Base-by-base conservation (phyloP, 2,888 invertebrate genomes). In the Amblyteles armatorius region DNA sequence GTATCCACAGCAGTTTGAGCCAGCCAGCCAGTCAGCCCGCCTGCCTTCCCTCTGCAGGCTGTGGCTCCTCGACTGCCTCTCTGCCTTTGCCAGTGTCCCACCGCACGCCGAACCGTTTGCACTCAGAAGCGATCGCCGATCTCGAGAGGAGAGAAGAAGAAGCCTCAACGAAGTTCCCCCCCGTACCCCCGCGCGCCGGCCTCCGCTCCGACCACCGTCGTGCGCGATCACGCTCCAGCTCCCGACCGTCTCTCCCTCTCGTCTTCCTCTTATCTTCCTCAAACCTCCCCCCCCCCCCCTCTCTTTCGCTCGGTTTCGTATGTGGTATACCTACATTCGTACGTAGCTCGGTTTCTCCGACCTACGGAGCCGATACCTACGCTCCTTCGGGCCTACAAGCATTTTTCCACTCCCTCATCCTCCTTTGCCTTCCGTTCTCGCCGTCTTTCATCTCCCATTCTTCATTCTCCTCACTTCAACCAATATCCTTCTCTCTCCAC, bases 101-200 rank as follows among this genome's bases (percentile, higher is more conserved):
- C 92, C 92, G 93, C 93, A 93, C 92, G 93, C 91, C 93, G 93
- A 92, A 91, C 92, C 92, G 93, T 92, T 92, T 93, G 92, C 93
- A 91, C 92, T 92, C 90, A 87, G 90, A 91, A 91, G 89, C 91
- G 91, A 92, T 90, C 91, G 87, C 89, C 87, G 90, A 88, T 89
- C 86, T 72, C 29, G 44, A 60, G 40, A 55, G 65, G n/a, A 50
- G 22, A 63, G 19, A 69, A 55, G 52, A 48, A 48, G 44, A 48
- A 48, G 44, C 44, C 16, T 22, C 26, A 11, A 16, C 63, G 33
- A 63, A 29, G 26, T 63, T 16, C 63, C 16, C 4, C 6, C 33
- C 16, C 63, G 26, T 26, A 26, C 26, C 26, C 26, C 26, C 3
- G 26, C 33, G n/a, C 29, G 6, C 2, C 57, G 16, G 6, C 29